These are phyloP conservation scores for Lerema accius DNA, from an alignment of 1,140 invertebrate genomes.

Conservation along the genomic window DNA sequence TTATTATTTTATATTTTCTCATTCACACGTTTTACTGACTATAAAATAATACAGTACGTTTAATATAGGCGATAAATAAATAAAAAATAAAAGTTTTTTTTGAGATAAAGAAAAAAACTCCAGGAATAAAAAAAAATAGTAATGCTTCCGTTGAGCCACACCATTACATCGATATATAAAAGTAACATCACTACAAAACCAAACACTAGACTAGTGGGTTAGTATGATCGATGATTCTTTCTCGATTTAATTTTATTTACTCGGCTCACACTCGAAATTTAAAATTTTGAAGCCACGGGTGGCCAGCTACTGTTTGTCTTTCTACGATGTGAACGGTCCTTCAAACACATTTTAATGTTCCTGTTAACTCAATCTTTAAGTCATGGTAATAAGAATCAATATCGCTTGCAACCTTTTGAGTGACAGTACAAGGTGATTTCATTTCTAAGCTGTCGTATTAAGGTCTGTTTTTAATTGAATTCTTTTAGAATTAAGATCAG, in stretches of 20 bases:
- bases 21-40: too few species aligned
- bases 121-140: too few species aligned
- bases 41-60: too few species aligned
- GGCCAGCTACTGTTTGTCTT: constrained; percentile 75
- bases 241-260: constrained; percentile 70
- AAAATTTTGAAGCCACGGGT: constrained; percentile 67
- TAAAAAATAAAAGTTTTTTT: too few species aligned
- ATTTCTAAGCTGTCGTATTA: constrained; percentile 10
- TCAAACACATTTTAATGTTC: constrained; percentile 32
- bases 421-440: constrained; percentile 1
- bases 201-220: constrained; percentile 53
- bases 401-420: not conserved
- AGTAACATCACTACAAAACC: constrained; percentile 39
- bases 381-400: not conserved
- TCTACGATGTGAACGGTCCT: constrained; percentile 63
- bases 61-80: too few species aligned
- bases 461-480: constrained; percentile 21
- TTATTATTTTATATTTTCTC: too few species aligned
- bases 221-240: constrained; percentile 66
- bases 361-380: constrained; percentile 25
- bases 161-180: not conserved
- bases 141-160: too few species aligned
- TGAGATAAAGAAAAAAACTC: too few species aligned
- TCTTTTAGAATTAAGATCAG: not conserved
- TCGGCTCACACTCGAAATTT: constrained; percentile 61